Evolutionary conservation across 1,140 invertebrate species (phyloP), one percentile per base, ranked within the genome.

Genomic region (Zaprionus ghesquierei): DNA sequence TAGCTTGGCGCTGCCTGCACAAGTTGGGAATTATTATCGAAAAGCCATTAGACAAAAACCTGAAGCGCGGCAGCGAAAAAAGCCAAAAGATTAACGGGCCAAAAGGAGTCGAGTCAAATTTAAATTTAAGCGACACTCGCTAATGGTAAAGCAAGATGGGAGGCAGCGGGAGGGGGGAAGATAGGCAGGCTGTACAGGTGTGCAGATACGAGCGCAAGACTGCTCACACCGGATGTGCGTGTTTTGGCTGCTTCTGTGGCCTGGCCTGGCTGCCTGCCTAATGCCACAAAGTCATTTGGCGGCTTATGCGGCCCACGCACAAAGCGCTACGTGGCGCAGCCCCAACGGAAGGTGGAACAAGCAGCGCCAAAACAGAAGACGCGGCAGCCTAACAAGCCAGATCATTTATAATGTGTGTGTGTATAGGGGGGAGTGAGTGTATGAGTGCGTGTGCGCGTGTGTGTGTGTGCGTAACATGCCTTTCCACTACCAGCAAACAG

Each of bases 221-320:
- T 51, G 68, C 66, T 61, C 80, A 49, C 53, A 64, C 50, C 75
- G 80, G 79, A 82, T 82, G 77, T 84, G 81, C 81, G 81, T 85
- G 81, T 77, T 76, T 74, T 38, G 61, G 50, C 61, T 49, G 44
- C 20, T 31, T 27, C 56, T 73, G 77, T 77, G 69, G 64, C 25
- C 60, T 75, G 79, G 75, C 58, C 74, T 68, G 63, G 53, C 76
- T 65, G 56, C 59, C 35, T 74, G 70, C 77, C 73, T 81, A 85
- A 74, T 85, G 81, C 81, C 81, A 72, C 81, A 85, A 85, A 85
- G 81, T 86, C 81, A 86, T 85, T 85, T 85, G 81, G 77, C 68
- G 81, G 81, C 81, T 85, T 85, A 75, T 51, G 77, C 49, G 68
- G 59, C 60, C 60, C 46, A 61, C 13, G 29, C 46, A 31, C 46